phyloP scores from a whole-genome alignment of 2,113 vertebrate genomes.

The Lynx canadensis region DNA sequence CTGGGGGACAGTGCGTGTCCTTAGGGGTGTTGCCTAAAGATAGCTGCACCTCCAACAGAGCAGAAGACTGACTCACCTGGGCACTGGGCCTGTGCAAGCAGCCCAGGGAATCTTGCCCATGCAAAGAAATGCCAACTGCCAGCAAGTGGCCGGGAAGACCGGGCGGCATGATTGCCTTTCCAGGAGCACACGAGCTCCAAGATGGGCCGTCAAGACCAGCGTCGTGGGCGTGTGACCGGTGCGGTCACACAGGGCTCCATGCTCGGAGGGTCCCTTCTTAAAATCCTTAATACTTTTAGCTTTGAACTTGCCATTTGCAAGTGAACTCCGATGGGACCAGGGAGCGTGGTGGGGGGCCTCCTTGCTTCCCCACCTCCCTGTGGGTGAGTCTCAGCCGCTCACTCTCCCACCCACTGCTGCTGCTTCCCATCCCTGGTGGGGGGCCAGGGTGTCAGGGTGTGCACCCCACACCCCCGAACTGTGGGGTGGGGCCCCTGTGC shows the following conservation, averaged over 20 bases:
- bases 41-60: not conserved
- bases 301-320: not conserved
- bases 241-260: rapidly evolving
- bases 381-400: not conserved
- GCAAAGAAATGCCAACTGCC: not conserved
- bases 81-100: not conserved
- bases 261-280: not conserved
- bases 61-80: not conserved
- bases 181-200: rapidly evolving
- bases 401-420: not conserved
- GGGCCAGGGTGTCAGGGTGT: rapidly evolving
- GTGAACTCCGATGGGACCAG: not conserved
- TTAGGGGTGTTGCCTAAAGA: not conserved
- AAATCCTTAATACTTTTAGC: not conserved
- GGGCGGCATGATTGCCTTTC: rapidly evolving
- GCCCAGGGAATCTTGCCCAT: not conserved
- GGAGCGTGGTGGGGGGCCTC: rapidly evolving
- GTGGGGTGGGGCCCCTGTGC: too few species aligned
- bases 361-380: not conserved
- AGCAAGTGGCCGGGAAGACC: not conserved
- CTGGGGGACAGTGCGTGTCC: not conserved
- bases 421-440: not conserved
- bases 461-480: rapidly evolving
- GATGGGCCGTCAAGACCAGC: rapidly evolving
- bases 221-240: rapidly evolving